Conservation (phyloP, 2,113 vertebrate species). For the Epinephelus moara region DNA sequence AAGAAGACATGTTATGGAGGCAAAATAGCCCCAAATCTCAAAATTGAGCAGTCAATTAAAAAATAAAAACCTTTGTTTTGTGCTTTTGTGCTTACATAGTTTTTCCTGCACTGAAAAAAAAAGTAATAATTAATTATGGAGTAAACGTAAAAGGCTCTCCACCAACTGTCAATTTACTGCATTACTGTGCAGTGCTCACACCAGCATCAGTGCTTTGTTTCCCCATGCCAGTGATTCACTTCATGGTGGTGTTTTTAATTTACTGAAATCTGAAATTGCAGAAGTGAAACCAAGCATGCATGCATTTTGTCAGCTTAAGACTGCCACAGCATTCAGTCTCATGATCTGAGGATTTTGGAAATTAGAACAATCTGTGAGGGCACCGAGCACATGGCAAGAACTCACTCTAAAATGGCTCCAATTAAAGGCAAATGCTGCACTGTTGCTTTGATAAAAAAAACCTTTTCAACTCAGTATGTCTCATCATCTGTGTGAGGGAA, state of each 20-base stretch:
- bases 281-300: conserved; percentile 72
- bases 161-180: conserved; percentile 6
- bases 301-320: conserved; percentile 61
- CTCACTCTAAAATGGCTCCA: conserved; percentile 72
- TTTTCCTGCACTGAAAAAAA: neutral
- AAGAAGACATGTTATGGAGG: too few species aligned
- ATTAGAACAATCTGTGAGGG: conserved; percentile 79
- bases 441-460: conserved; percentile 42
- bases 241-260: conserved; percentile 67
- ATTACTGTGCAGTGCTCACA: conserved; percentile 12
- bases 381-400: conserved; percentile 76
- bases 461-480: neutral
- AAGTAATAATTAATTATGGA: neutral
- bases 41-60: too few species aligned
- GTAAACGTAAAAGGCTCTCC: conserved; percentile 6
- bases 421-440: conserved; percentile 71
- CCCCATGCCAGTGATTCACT: conserved; percentile 50
- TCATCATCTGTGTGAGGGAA: conserved; percentile 42
- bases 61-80: too few species aligned
- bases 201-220: conserved; percentile 39
- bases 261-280: conserved; percentile 71
- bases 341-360: conserved; percentile 74
- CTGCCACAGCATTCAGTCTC: conserved; percentile 60
- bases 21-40: too few species aligned
- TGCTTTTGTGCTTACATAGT: neutral